These are phyloP conservation scores for Drosophila punjabiensis DNA, from an alignment of 1,140 invertebrate species.

Conservation along the genomic window DNA sequence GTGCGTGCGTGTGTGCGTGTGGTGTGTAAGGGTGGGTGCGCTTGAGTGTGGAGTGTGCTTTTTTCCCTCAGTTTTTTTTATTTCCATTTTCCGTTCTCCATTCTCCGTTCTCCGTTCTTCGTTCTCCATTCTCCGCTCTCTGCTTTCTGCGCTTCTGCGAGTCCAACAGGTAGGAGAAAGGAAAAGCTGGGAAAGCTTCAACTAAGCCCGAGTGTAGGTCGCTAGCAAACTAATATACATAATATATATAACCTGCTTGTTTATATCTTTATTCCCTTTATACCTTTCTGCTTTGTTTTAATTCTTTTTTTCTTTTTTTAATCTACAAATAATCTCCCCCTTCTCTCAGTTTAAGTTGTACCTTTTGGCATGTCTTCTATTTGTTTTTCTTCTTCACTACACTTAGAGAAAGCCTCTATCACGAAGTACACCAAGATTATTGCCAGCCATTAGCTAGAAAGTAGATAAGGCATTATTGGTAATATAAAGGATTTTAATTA, in stretches of 20 bases:
- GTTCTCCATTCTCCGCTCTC: slow-evolving; percentile 22
- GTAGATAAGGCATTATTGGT: not conserved
- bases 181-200: slow-evolving; percentile 18
- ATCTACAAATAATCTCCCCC: not conserved
- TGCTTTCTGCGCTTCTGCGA: slow-evolving; percentile 38
- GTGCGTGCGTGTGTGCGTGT: slow-evolving; percentile 9
- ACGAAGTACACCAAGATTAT: not conserved
- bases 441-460: not conserved
- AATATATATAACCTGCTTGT: slow-evolving; percentile 28
- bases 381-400: slow-evolving; percentile 6
- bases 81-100: slow-evolving; percentile 24
- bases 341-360: slow-evolving; percentile 6
- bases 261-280: slow-evolving; percentile 12
- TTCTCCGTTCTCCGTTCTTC: not conserved
- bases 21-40: not conserved
- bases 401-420: slow-evolving; percentile 4
- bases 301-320: not conserved
- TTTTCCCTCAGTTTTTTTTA: slow-evolving; percentile 21
- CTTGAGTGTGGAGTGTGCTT: slow-evolving; percentile 13
- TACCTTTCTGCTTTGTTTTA: slow-evolving; percentile 1
- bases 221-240: slow-evolving; percentile 40
- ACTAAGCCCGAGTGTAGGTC: slow-evolving; percentile 24
- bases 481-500: not conserved
- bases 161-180: slow-evolving; percentile 43
- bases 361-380: slow-evolving; percentile 38